Evolutionary conservation across 2,888 invertebrate genomes (phyloP).

Genomic region (Pyrocoelia pectoralis): DNA sequence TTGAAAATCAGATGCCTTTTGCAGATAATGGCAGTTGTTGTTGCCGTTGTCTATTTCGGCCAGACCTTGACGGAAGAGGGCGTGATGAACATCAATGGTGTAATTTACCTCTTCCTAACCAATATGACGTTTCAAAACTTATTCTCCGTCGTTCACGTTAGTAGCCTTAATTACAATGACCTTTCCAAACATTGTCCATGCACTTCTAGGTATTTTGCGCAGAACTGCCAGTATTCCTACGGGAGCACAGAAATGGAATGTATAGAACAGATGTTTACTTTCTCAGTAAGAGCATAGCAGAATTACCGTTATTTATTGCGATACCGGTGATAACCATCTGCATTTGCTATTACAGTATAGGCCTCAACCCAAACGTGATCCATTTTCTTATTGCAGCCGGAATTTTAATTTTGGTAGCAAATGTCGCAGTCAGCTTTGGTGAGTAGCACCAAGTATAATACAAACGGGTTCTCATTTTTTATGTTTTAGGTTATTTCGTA

Average conservation of each 20-base stretch:
- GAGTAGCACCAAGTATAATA: constrained; percentile 49
- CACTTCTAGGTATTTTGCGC: constrained; percentile 88
- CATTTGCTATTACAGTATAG: constrained; percentile 89
- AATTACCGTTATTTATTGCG: constrained; percentile 84
- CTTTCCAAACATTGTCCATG: too few species aligned
- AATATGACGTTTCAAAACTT: constrained; percentile 95
- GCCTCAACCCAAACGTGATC: constrained; percentile 73
- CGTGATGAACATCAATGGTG: constrained; percentile 94
- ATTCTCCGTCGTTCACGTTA: constrained; percentile 93
- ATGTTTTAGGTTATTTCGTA: constrained; percentile 81
- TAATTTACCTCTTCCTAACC: constrained; percentile 87
- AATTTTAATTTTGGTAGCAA: constrained; percentile 83
- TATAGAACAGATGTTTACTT: constrained; percentile 93
- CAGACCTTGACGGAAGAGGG: constrained; percentile 85
- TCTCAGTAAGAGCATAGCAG: constrained; percentile 88
- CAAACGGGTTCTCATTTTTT: neutral
- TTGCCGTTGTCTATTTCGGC: constrained; percentile 88
- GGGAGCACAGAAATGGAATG: constrained; percentile 90
- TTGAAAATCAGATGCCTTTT: too few species aligned
- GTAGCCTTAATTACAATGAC: constrained; percentile 53
- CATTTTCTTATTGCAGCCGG: constrained; percentile 78
- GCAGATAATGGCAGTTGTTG: constrained; percentile 87
- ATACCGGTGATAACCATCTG: constrained; percentile 84
- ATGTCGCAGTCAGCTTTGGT: constrained; percentile 90
- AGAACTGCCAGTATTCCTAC: constrained; percentile 87